These are phyloP conservation scores for Zeuzera pyrina DNA, from an alignment of 2,888 invertebrate species.

Conservation along the genomic window DNA sequence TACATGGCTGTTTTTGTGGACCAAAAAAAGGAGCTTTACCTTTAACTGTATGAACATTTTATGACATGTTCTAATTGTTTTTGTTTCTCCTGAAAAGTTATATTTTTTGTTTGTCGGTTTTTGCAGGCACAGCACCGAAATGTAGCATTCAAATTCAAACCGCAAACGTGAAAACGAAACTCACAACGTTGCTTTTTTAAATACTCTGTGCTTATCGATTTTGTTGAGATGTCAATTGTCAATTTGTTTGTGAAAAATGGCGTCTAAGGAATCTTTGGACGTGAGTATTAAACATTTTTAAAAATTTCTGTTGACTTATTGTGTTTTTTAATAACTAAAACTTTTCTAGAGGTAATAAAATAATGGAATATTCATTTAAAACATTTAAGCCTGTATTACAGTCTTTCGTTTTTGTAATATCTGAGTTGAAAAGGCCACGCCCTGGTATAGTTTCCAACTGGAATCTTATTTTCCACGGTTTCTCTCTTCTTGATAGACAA, in stretches of 20 bases:
- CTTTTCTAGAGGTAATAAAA: constrained; percentile 5
- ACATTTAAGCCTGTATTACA: constrained; percentile 5
- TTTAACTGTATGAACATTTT: too few relatives aligned
- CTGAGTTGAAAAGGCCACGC: constrained; percentile 20
- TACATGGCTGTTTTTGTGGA: too few relatives aligned
- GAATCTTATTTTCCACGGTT: constrained; percentile 8
- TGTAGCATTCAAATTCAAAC: neutral
- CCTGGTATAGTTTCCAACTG: constrained; percentile 12
- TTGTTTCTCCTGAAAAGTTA: too few relatives aligned
- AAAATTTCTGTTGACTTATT: constrained; percentile 15
- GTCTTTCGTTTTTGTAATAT: constrained; percentile 10
- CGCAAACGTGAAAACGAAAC: neutral
- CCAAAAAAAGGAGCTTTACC: too few relatives aligned
- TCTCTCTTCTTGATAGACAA: too few relatives aligned
- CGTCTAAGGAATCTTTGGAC: constrained; percentile 70
- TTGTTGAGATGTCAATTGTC: constrained; percentile 47
- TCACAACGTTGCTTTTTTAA: neutral
- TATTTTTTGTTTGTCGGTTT: neutral
- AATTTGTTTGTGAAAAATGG: constrained; percentile 69
- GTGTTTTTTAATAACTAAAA: constrained; percentile 4
- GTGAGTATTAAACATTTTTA: constrained; percentile 48
- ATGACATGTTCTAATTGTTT: too few relatives aligned
- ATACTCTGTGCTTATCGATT: constrained; percentile 34
- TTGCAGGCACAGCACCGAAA: neutral
- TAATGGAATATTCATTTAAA: constrained; percentile 4